These are phyloP conservation scores for Matsumyia berberina DNA, from an alignment of 2,888 invertebrate species.

Conservation along the genomic window DNA sequence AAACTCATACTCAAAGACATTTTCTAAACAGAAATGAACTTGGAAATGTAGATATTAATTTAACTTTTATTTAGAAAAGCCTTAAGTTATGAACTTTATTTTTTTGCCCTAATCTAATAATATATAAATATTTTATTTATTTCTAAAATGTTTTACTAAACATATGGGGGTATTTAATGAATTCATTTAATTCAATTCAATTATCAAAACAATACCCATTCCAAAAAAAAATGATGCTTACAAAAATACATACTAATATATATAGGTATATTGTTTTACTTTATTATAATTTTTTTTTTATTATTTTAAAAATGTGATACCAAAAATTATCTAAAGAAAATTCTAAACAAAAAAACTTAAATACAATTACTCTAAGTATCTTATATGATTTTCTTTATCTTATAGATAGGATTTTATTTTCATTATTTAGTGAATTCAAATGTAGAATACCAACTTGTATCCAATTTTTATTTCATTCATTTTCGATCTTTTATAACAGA, in stretches of 20 bases:
- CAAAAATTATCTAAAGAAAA: slow-evolving; percentile 39
- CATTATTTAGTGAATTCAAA: background rate
- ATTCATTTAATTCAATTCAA: slow-evolving; percentile 9
- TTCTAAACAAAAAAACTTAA: background rate
- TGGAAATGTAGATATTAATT: slow-evolving; percentile 4
- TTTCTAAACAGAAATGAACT: slow-evolving; percentile 14
- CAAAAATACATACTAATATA: slow-evolving; percentile 4
- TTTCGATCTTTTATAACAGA: background rate
- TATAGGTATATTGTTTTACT: background rate
- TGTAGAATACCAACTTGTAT: background rate
- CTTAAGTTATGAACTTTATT: background rate
- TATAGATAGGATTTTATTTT: slow-evolving; percentile 6
- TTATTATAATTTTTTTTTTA: slow-evolving; percentile 11
- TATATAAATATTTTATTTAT: background rate
- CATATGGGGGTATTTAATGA: slow-evolving; percentile 16
- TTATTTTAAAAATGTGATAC: slow-evolving; percentile 39
- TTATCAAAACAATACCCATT: slow-evolving; percentile 19
- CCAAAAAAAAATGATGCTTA: slow-evolving; percentile 12
- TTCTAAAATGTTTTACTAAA: background rate
- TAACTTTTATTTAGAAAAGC: background rate
- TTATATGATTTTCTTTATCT: slow-evolving; percentile 8
- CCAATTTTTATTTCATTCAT: background rate
- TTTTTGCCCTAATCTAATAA: background rate
- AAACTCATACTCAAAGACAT: slow-evolving; percentile 8
- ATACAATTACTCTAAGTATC: slow-evolving; percentile 10